Base-by-base conservation (phyloP, 2,888 invertebrate species). In the Crematogaster levior region DNA sequence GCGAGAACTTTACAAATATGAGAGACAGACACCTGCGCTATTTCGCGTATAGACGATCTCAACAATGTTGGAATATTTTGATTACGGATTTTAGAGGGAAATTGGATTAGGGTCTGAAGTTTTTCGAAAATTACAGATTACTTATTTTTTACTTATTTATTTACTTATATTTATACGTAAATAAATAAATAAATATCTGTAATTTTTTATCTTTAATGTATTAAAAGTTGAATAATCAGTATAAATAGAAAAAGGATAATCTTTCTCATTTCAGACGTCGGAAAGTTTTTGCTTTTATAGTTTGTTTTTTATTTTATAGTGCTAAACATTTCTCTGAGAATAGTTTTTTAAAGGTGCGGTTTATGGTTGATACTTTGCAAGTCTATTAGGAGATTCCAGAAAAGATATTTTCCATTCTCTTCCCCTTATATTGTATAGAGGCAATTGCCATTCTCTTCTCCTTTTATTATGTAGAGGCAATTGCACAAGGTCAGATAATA, bases 1-100 rank as follows among this genome's bases (percentile, higher is more conserved):
- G 60, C 43, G 60, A 51, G 7, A 74, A 80, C 21, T 58, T 58
- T 40, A 73, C 18, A 61, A 81, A n/a, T 60, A 51, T 37, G 30
- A 61, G 30, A 51, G n/a, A 40, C 37, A 18, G n/a, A n/a, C 73
- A 74, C 12, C 30, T 81, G 80, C n/a, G 58, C 37, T 48, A 27
- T 48, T 12, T 48, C 37, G 34, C 27, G 3, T 27, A 12, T 79
- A 65, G 21, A 68, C 6, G 18, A 9, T 66, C 1, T 6, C 27
- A 40, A 66, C 12, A 51, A 12, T 21, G 27, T 1, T 12, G 21
- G 5, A 24, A 68, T 70, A 30, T 56, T 66, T 75, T 24, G 9
- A 63, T 34, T n/a, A n/a, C 9, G n/a, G 12, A 66, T 75, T 6
- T 43, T 21, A 7, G 21, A 15, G 15, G 6, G 15, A 51, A 53